These are phyloP conservation scores for Meriones unguiculatus DNA, from an alignment of 2,113 vertebrate genomes.

Conservation along the genomic window DNA sequence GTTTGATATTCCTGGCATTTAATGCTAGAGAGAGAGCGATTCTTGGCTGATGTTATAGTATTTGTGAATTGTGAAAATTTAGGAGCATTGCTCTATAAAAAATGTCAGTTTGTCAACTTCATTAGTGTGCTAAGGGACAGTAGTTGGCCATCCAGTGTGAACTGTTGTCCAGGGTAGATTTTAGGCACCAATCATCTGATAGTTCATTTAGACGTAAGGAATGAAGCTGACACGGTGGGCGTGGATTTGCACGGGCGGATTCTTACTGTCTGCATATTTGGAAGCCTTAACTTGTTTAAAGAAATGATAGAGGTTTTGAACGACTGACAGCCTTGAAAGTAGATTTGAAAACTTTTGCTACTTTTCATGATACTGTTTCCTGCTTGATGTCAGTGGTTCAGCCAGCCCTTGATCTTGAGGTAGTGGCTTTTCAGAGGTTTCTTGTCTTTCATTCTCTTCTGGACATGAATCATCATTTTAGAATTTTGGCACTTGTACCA, in stretches of 20 bases:
- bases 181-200: slow-evolving; percentile 71
- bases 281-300: slow-evolving; percentile 75
- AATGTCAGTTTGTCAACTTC: slow-evolving; percentile 73
- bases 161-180: slow-evolving; percentile 66
- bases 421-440: slow-evolving; percentile 79
- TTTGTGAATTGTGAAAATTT: slow-evolving; percentile 79
- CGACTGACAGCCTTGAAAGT: slow-evolving; percentile 79
- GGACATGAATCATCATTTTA: slow-evolving; percentile 84
- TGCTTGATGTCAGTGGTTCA: slow-evolving; percentile 84
- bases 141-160: slow-evolving; percentile 50
- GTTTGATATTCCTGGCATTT: slow-evolving; percentile 77
- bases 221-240: slow-evolving; percentile 83
- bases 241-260: slow-evolving; percentile 76
- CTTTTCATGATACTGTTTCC: slow-evolving; percentile 76
- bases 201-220: slow-evolving; percentile 81
- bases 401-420: slow-evolving; percentile 87
- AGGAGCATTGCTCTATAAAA: slow-evolving; percentile 80
- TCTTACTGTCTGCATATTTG: slow-evolving; percentile 76
- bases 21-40: slow-evolving; percentile 77
- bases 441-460: slow-evolving; percentile 86
- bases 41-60: slow-evolving; percentile 71
- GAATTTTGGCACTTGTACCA: slow-evolving; percentile 85
- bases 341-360: slow-evolving; percentile 57
- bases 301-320: slow-evolving; percentile 88
- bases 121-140: slow-evolving; percentile 41